Percentiles rank a stretch among this genome's conserved stretches.
Conservation (phyloP, 2,113 vertebrate species). For the Amphilophus citrinellus region DNA sequence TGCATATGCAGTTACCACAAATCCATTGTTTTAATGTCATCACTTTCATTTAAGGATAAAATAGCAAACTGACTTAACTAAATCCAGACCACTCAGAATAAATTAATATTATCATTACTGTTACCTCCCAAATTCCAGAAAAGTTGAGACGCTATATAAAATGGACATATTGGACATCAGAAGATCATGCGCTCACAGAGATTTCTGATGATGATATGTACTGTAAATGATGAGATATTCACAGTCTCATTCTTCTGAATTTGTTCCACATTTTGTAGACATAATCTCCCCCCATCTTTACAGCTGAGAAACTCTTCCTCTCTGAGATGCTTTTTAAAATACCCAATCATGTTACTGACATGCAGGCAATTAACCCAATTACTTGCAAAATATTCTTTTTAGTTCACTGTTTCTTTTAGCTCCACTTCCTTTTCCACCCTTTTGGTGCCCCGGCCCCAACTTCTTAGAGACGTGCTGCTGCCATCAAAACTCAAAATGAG, state of each 20-base stretch:
- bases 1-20: not conserved
- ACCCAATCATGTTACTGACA: not conserved
- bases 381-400: not conserved
- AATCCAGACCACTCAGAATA: not conserved
- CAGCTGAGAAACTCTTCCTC: not conserved
- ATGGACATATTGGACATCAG: not conserved
- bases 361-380: not conserved
- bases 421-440: not conserved
- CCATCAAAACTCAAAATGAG: not conserved
- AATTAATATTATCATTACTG: not conserved
- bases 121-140: not conserved
- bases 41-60: not conserved
- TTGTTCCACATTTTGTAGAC: not conserved
- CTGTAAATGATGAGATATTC: not conserved
- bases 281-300: no score
- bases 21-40: no score
- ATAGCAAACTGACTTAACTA: not conserved
- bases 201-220: not conserved
- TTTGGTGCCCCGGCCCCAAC: accelerated
- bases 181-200: not conserved
- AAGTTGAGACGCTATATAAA: not conserved
- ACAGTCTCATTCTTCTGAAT: not conserved
- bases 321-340: not conserved
- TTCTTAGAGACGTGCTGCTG: not conserved
- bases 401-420: not conserved